These are phyloP conservation scores for Apteryx mantelli DNA, from an alignment of 2,113 vertebrate genomes.

Conservation along the genomic window DNA sequence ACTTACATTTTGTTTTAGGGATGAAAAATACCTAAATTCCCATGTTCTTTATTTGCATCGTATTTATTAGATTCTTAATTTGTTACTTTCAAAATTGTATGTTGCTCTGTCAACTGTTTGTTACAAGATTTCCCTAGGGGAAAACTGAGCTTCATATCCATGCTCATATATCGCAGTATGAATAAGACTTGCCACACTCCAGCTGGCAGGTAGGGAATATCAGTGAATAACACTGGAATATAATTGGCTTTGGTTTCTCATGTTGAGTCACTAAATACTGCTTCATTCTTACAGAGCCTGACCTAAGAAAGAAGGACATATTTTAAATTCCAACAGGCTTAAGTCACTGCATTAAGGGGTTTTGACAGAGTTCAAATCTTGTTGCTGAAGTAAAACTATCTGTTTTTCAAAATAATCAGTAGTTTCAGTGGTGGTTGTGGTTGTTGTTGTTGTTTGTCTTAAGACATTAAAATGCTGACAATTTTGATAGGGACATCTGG, in stretches of 20 bases:
- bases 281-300: slow-evolving; percentile 32
- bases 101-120: slow-evolving; percentile 49
- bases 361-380: slow-evolving; percentile 8
- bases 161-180: slow-evolving; percentile 20
- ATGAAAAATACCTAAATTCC: neutral
- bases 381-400: slow-evolving; percentile 28
- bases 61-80: slow-evolving; percentile 65
- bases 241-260: slow-evolving; percentile 61
- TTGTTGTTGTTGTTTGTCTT: neutral
- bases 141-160: slow-evolving; percentile 39
- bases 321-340: slow-evolving; percentile 60
- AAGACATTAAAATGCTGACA: slow-evolving; percentile 19
- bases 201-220: slow-evolving; percentile 46
- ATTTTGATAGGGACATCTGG: neutral
- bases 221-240: slow-evolving; percentile 36
- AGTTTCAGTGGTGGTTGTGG: neutral
- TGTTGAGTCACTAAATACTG: slow-evolving; percentile 35
- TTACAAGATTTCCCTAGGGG: slow-evolving; percentile 55
- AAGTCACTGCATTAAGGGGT: slow-evolving; percentile 30
- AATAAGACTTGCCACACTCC: slow-evolving; percentile 27
- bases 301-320: slow-evolving; percentile 53
- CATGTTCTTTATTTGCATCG: neutral
- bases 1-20: neutral
- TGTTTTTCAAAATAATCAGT: slow-evolving; percentile 8
- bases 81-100: slow-evolving; percentile 23